Base-by-base conservation (phyloP, 2,113 vertebrate genomes). In the Probosciger aterrimus region DNA sequence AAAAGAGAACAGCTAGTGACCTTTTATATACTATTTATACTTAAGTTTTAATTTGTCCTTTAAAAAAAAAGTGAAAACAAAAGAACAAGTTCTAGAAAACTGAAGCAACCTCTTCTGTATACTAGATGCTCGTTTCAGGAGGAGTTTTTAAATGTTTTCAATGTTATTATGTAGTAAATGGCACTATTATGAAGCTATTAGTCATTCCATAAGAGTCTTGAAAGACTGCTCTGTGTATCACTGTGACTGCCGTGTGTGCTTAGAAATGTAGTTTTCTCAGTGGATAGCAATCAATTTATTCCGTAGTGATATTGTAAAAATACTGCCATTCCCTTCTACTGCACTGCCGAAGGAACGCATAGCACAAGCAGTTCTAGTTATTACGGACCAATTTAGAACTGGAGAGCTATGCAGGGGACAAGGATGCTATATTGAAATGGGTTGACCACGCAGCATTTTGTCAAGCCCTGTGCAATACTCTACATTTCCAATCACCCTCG, bases 191-290 rank as follows among this genome's bases (percentile, higher is more conserved):
- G 95, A 99, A 99, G 99, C 99, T 99, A 99, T 98, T 98, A 97
- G 99, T 99, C 99, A 99, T 99, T 99, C 99, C 99, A 98, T 99
- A 99, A 97, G 98, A 97, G 99, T 99, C 98, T 98, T 97, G 96
- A 98, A 98, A 98, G 99, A 99, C 98, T 98, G 99, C 99, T 99
- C 99, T 98, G 99, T 99, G 99, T 99, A 99, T 99, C 99, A 99
- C 99, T 99, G 99, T 99, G 99, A 99, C 99, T 99, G 98, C 98
- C 98, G 97, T 99, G 98, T 98, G 99, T 99, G 98, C 98, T 98
- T 99, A 99, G 99, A 99, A 98, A 98, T 97, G 98, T 99, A 99
- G 99, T 99, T 98, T 98, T 98, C 98, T 99, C 98, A 98, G 98
- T 99, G 99, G 98, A 98, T 98, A 99, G 99, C 98, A 95, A 98